Percentiles rank a stretch among this genome's conserved stretches.
Conservation (phyloP, 2,113 vertebrate species). For the Paratilapia polleni region DNA sequence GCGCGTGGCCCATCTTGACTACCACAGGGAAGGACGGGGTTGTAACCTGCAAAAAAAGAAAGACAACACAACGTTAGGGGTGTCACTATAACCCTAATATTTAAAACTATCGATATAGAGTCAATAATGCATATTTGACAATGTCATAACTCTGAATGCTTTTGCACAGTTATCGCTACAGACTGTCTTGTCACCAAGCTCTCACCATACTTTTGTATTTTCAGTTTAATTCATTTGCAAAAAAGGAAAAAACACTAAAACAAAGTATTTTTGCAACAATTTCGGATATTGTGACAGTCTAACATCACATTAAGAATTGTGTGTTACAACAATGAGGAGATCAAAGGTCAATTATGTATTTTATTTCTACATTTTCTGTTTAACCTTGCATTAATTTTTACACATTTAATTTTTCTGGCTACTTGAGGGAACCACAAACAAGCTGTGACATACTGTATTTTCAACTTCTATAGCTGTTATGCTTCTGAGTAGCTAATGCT, state of each 20-base stretch:
- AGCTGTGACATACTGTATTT: background rate
- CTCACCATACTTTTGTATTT: background rate
- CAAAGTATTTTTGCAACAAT: too few relatives aligned
- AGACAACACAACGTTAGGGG: background rate
- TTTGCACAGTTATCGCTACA: background rate
- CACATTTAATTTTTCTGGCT: background rate
- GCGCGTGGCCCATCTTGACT: constrained; percentile 93
- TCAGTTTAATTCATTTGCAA: too few relatives aligned
- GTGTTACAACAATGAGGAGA: background rate
- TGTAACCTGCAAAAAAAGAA: constrained; percentile 82
- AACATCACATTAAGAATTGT: background rate
- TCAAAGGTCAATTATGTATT: background rate
- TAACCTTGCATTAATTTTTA: background rate
- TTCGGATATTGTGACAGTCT: background rate
- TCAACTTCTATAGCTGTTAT: background rate
- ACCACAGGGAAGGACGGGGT: constrained; percentile 88
- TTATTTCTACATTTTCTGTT: background rate
- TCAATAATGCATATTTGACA: background rate
- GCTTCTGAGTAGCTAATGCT: background rate
- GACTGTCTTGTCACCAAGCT: rapidly evolving
- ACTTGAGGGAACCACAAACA: too few relatives aligned
- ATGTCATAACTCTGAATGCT: background rate
- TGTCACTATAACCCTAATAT: rapidly evolving
- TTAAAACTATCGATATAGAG: rapidly evolving
- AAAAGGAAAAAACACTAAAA: too few relatives aligned